Conservation (phyloP, 2,113 vertebrate genomes). For the Gopherus flavomarginatus region DNA sequence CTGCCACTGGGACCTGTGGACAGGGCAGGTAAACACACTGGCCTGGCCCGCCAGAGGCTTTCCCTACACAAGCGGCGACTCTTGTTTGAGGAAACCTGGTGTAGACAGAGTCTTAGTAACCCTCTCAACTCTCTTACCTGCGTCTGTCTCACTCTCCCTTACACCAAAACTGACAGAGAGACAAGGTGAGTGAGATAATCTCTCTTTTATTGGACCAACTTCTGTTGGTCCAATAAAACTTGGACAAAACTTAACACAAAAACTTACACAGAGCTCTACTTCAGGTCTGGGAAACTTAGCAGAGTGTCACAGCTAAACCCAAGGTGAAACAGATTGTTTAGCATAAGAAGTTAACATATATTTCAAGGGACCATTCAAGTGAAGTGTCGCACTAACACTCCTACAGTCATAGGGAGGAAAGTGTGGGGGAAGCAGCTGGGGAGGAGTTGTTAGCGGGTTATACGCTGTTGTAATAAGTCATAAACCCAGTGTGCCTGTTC, state of each 20-base stretch:
- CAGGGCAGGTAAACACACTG: too few relatives aligned
- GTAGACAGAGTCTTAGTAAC: neutral
- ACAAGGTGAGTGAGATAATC: neutral
- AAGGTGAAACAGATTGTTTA: neutral
- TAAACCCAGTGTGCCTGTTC: neutral
- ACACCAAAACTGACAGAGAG: neutral
- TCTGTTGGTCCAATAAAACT: too few relatives aligned
- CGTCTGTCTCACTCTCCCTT: neutral
- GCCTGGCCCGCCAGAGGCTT: too few relatives aligned
- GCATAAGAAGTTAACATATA: neutral
- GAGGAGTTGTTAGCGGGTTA: neutral
- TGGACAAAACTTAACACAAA: too few relatives aligned
- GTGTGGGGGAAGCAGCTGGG: neutral
- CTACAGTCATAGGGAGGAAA: neutral
- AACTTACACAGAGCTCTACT: neutral
- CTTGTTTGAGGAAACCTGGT: too few relatives aligned
- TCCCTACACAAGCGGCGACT: too few relatives aligned
- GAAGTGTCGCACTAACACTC: neutral
- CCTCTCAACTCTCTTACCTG: neutral
- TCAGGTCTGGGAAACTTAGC: neutral
- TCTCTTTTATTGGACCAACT: neutral
- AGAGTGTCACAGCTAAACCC: neutral
- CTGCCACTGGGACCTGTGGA: too few relatives aligned
- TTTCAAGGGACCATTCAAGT: neutral
- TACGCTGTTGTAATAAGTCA: neutral